Evolutionary conservation across 2,113 vertebrate species (phyloP), one percentile per base, ranked within the genome.

Genomic region (Merops nubicus): DNA sequence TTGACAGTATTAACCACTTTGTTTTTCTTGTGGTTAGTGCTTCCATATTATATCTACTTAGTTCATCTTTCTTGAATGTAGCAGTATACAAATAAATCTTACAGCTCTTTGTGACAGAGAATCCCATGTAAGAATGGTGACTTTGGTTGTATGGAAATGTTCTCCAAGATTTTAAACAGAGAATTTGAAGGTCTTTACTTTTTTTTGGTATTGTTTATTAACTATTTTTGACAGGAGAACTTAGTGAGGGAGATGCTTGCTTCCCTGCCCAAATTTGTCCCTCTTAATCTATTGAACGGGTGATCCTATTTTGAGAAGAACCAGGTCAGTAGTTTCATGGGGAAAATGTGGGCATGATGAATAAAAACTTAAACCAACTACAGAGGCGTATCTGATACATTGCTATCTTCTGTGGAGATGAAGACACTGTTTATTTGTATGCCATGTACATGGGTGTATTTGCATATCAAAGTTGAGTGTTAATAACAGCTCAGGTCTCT

Each of bases 1-100:
- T 94, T 89, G 95, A 93, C 19, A 94, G 60, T 69, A 67, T 91
- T 73, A 83, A 42, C 64, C 16, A 5, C 60, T 70, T 92, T 92
- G 57, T 69, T 69, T 51, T 47, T 88, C 36, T 74, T 78, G 76
- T 69, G 64, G 28, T 72, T 74, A 40, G 34, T 93, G 6, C 23
- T 97, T 93, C 59, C 5, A 0, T 72, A 19, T 53, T 79, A 11
- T 11, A 67, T 57, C 68, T 42, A 42, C 67, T 75, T 88, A 21
- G 60, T 81, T 73, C 73, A 62, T 80, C 75, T 97, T 96, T 80
- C 78, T 68, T 74, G 83, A 96, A 62, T 47, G 78, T 89, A 88
- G 76, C 76, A 91, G 85, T 77, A 89, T 63, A 77, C 76, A 89
- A 13, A 20, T 33, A 78, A 83, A 84, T 34, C 36, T 77, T 25